These are phyloP conservation scores for Drosophila cardini DNA, from an alignment of 1,140 invertebrate genomes.

Conservation along the genomic window DNA sequence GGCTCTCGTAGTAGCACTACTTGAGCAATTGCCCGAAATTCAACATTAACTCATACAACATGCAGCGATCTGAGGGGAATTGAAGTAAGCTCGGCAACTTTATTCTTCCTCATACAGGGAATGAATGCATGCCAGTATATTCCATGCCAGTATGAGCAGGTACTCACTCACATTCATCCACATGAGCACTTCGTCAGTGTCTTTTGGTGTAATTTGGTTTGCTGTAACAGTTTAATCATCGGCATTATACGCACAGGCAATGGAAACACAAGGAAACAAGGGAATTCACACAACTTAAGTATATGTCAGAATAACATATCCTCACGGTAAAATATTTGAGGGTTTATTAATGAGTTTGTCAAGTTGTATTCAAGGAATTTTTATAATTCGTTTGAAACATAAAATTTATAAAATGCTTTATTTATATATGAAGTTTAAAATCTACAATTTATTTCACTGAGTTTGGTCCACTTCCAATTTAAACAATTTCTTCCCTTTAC, in stretches of 20 bases:
- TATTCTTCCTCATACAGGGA: conserved; percentile 7
- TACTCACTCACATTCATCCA: conserved; percentile 29
- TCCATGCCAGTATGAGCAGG: background rate
- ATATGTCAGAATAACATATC: conserved; percentile 45
- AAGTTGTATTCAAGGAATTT: background rate
- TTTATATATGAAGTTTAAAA: too few species aligned
- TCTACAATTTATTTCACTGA: too few species aligned
- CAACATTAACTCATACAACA: conserved; percentile 69
- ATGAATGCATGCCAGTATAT: conserved; percentile 1
- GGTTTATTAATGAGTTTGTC: background rate
- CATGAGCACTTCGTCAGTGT: conserved; percentile 72
- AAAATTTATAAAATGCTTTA: too few species aligned
- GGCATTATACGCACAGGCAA: conserved; percentile 64
- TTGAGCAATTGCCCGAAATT: conserved; percentile 65
- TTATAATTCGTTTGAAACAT: too few species aligned
- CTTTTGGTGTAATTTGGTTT: conserved; percentile 71
- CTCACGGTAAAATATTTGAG: conserved; percentile 14
- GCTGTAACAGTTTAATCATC: conserved; percentile 76
- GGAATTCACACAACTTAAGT: conserved; percentile 8
- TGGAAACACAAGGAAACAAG: background rate
- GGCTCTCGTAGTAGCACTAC: conserved; percentile 32
- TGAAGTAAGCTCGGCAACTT: conserved; percentile 18
- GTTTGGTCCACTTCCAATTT: too few species aligned
- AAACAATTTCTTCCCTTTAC: background rate
- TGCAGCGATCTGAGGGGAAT: conserved; percentile 56